Percentiles rank a stretch among this genome's conserved stretches.
Conservation (phyloP, 2,113 vertebrate genomes). For the Columba livia region DNA sequence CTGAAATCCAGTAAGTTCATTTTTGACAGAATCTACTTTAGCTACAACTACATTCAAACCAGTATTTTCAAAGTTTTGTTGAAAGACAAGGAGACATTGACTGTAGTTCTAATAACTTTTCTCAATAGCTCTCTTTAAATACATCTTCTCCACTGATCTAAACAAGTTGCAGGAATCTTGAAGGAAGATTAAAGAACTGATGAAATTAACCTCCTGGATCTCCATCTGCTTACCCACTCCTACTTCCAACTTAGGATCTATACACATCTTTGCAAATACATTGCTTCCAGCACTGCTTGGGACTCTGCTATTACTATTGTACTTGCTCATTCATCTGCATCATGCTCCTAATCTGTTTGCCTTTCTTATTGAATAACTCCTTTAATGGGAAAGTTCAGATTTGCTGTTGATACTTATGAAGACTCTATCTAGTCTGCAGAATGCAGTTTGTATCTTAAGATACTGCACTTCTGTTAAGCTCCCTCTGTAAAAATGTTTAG, state of each 20-base stretch:
- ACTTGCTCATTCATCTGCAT: background rate
- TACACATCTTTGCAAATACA: background rate
- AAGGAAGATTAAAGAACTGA: background rate
- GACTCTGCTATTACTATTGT: background rate
- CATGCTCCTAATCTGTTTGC: background rate
- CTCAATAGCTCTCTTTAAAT: background rate
- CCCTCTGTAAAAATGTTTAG: background rate
- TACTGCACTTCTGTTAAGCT: background rate
- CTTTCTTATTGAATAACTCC: background rate
- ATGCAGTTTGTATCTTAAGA: background rate
- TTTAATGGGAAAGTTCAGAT: background rate
- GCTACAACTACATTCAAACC: background rate
- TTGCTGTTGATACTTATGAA: background rate
- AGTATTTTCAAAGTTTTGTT: background rate
- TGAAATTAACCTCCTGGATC: background rate
- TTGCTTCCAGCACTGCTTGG: background rate
- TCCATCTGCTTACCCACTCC: background rate
- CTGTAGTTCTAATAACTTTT: background rate
- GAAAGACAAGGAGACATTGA: background rate
- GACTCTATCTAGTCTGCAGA: background rate
- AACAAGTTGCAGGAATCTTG: background rate
- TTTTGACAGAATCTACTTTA: background rate
- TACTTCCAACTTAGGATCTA: background rate
- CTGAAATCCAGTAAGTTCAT: fast-evolving
- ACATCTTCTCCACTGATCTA: background rate